Conservation (phyloP, 2,113 vertebrate species). For the Fukomys damarensis region DNA sequence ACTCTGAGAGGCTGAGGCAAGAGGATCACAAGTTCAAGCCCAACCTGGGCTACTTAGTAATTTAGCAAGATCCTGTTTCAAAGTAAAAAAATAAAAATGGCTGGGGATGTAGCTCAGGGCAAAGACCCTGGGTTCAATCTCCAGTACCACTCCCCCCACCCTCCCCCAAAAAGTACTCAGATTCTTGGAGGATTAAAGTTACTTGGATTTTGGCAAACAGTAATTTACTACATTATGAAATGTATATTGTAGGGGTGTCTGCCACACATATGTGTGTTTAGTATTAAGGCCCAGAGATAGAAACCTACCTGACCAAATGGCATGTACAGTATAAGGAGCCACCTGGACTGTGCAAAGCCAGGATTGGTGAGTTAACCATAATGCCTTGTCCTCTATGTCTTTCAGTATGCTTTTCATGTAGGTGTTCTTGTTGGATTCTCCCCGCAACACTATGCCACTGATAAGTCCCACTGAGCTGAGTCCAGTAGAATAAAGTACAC, state of each 20-base stretch:
- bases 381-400: neutral
- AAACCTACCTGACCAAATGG: slow-evolving; percentile 17
- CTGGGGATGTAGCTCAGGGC: neutral
- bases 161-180: neutral
- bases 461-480: slow-evolving; percentile 49
- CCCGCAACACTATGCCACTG: neutral
- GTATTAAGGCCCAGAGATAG: neutral
- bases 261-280: neutral
- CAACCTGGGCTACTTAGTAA: neutral
- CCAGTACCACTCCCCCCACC: neutral
- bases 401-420: slow-evolving; percentile 41
- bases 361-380: slow-evolving; percentile 15
- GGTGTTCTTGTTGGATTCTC: slow-evolving; percentile 40
- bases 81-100: neutral
- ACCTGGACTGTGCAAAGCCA: slow-evolving; percentile 40
- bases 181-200: neutral
- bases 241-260: neutral
- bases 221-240: slow-evolving; percentile 49
- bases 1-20: neutral
- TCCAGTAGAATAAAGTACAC: slow-evolving; percentile 52
- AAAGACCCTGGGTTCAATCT: neutral
- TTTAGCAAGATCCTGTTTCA: neutral
- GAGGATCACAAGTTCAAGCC: neutral
- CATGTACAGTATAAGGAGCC: neutral
- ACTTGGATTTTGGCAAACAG: slow-evolving; percentile 50